Percentiles rank a stretch among this genome's conserved stretches.
Evolutionary conservation across 2,888 invertebrate species (phyloP).

Genomic region (Tillus elongatus): DNA sequence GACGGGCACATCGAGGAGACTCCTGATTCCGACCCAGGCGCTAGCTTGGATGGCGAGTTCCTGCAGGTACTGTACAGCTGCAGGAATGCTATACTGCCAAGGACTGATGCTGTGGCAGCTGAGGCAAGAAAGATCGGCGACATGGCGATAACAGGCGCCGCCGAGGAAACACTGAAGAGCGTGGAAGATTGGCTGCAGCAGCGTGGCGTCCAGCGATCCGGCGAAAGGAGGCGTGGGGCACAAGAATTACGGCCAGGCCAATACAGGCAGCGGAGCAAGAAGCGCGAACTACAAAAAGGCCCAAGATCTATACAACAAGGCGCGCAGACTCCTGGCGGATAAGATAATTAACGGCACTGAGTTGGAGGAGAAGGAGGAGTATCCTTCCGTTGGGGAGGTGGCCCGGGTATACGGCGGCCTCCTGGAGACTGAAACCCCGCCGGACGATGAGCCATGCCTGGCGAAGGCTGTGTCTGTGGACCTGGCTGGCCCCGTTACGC

Average conservation of each 20-base stretch:
- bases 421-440: slow-evolving; percentile 12
- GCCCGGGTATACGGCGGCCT: slow-evolving; percentile 11
- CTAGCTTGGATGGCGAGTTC: too few relatives aligned
- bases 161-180: not conserved
- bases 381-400: slow-evolving; percentile 10
- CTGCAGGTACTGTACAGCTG: too few relatives aligned
- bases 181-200: not conserved
- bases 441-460: not conserved
- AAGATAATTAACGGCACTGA: slow-evolving; percentile 12
- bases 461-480: not conserved
- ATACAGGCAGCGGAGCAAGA: slow-evolving; percentile 8
- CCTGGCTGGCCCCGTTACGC: not conserved
- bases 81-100: too few relatives aligned
- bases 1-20: not conserved
- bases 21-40: too few relatives aligned
- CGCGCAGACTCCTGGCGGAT: slow-evolving; percentile 12
- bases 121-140: too few relatives aligned
- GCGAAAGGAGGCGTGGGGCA: not conserved
- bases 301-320: slow-evolving; percentile 17
- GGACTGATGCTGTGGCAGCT: not conserved
- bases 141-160: too few relatives aligned
- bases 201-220: too few relatives aligned
- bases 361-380: not conserved
- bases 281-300: slow-evolving; percentile 16
- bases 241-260: slow-evolving; percentile 3